These are phyloP conservation scores for Cantharis flavilabris DNA, from an alignment of 2,888 invertebrate genomes.

Conservation along the genomic window DNA sequence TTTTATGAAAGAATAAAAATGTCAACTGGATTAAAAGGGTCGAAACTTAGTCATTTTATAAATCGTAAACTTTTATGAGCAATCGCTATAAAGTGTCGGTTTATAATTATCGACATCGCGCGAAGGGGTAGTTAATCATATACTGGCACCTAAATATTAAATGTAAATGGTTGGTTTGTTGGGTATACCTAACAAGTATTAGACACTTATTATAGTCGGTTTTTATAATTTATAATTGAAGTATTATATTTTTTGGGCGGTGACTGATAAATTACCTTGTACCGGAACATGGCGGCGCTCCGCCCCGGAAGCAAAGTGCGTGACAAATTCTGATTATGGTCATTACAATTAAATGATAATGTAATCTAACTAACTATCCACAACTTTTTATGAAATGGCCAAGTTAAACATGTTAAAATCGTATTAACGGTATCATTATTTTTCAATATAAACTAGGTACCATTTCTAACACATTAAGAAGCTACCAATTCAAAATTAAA, in stretches of 20 bases:
- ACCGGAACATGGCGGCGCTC: slow-evolving; percentile 51
- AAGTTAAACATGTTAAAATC: not conserved
- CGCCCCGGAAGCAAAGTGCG: slow-evolving; percentile 51
- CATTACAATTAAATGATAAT: slow-evolving; percentile 37
- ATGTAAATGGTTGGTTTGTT: not conserved
- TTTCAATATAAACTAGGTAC: not conserved
- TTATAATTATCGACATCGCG: slow-evolving; percentile 5
- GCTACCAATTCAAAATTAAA: not conserved
- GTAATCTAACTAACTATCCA: not conserved
- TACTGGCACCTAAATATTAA: not conserved
- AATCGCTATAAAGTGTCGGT: not conserved
- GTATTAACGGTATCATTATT: not conserved
- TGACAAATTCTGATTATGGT: slow-evolving; percentile 42
- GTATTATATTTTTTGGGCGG: slow-evolving; percentile 39
- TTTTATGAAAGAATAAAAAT: slow-evolving; percentile 44
- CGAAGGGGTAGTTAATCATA: not conserved
- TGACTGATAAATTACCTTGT: slow-evolving; percentile 49
- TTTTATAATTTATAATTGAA: not conserved
- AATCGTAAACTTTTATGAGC: slow-evolving; percentile 20
- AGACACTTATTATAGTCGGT: not conserved
- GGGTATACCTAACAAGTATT: not conserved
- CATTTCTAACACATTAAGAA: not conserved
- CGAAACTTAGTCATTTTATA: slow-evolving; percentile 28
- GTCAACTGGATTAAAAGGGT: slow-evolving; percentile 32
- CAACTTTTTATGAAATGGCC: not conserved